Base-by-base conservation (phyloP, 2,113 vertebrate species). In the Ia io region DNA sequence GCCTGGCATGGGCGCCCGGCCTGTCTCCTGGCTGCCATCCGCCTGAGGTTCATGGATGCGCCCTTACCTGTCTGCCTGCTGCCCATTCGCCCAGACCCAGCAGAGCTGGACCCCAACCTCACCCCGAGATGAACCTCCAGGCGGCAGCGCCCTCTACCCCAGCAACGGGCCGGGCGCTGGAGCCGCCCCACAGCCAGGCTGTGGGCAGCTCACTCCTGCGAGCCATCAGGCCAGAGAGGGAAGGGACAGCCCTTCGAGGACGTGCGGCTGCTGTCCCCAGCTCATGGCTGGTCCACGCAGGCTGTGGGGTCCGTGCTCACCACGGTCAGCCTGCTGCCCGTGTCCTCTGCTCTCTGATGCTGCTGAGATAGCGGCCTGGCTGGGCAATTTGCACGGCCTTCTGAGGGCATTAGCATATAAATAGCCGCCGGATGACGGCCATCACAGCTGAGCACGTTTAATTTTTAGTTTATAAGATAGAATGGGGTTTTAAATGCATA, bases 381-480 rank as follows among this genome's bases (percentile, higher is more conserved):
- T 98, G 99, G 99, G 99, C 99, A 99, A 99, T 99, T 99, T 99
- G 99, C 99, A 98, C 99, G 99, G 99, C 99, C 99, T 99, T 99
- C 98, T 98, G 98, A 99, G 99, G 98, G 98, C 98, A 99, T 99
- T 99, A 99, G 99, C 99, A 99, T 99, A 99, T 99, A 99, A 99
- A 99, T 99, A 99, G 99, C 99, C 99, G 99, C 98, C 98, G 99
- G 99, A 98, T 98, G 99, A 99, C 98, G 98, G 98, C 99, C 99
- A 99, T 99, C 99, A 99, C 99, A 99, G 99, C 99, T 99, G 99
- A 99, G 99, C 99, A 99, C 99, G 99, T 99, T 99, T 99, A 99
- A 99, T 99, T 99, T 99, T 99, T 99, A 98, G 98, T 99, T 99
- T 99, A 99, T 99, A 99, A 99, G 99, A 99, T 98, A 99, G 99